Conservation (phyloP, 2,888 invertebrate genomes). For the Tenthredo amoena region DNA sequence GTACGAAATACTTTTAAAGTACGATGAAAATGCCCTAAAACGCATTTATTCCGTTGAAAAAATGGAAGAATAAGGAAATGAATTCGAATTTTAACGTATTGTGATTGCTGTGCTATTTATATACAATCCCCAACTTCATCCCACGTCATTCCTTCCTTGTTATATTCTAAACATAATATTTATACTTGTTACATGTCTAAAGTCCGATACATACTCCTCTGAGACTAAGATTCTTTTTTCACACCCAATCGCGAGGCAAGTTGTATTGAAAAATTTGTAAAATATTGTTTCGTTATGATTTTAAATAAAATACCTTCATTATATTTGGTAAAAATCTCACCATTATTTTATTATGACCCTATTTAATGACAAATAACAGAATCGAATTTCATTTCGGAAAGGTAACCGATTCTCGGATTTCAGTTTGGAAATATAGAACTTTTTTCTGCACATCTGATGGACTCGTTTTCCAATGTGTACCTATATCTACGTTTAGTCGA, state of each 20-base stretch:
- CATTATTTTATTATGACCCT: background rate
- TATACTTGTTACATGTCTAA: background rate
- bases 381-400: background rate
- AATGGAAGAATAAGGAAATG: background rate
- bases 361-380: background rate
- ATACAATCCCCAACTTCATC: background rate
- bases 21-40: slow-evolving; percentile 57
- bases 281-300: background rate
- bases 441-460: background rate
- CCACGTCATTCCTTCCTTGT: background rate
- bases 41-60: background rate
- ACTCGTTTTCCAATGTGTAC: background rate
- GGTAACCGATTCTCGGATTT: background rate
- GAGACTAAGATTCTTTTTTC: background rate
- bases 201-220: background rate
- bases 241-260: background rate
- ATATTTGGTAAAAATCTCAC: background rate
- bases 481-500: background rate
- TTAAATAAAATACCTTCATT: background rate
- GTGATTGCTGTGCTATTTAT: background rate
- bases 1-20: slow-evolving; percentile 79
- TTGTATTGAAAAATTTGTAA: background rate
- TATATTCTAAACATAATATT: background rate
- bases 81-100: background rate
- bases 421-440: background rate